Conservation (phyloP, 2,888 invertebrate species). For the Trichogramma evanescens region DNA sequence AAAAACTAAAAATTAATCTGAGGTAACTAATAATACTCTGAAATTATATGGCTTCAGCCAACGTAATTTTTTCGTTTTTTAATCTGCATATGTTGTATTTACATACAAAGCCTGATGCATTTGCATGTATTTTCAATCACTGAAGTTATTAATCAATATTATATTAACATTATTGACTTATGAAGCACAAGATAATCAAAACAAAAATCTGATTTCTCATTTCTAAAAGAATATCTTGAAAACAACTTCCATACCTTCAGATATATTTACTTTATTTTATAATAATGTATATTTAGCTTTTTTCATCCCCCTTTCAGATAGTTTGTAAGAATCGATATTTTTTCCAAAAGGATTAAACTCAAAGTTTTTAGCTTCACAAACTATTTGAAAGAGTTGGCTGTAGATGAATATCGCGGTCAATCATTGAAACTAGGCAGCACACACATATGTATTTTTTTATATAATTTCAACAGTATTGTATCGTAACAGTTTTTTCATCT, state of each 20-base stretch:
- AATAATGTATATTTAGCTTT: constrained; percentile 22
- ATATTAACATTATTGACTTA: constrained; percentile 8
- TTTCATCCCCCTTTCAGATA: constrained; percentile 27
- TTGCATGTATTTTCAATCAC: background rate
- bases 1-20: constrained; percentile 3
- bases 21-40: constrained; percentile 3
- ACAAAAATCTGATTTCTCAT: constrained; percentile 8
- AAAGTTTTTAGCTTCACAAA: constrained; percentile 5
- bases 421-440: constrained; percentile 23
- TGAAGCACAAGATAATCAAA: constrained; percentile 6
- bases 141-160: constrained; percentile 1
- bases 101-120: constrained; percentile 2
- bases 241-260: constrained; percentile 25
- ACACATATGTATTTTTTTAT: constrained; percentile 21
- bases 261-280: constrained; percentile 25
- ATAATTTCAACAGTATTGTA: constrained; percentile 30
- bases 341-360: background rate
- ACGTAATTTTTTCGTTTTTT: background rate
- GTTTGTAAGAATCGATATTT: constrained; percentile 8
- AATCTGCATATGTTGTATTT: constrained; percentile 3
- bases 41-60: constrained; percentile 1
- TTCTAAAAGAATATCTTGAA: constrained; percentile 26
- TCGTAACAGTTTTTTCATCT: constrained; percentile 26
- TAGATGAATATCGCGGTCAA: constrained; percentile 22
- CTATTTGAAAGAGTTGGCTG: constrained; percentile 31